Evolutionary conservation across 2,888 invertebrate genomes (phyloP).

Genomic region (Coelogynopora nodosa): DNA sequence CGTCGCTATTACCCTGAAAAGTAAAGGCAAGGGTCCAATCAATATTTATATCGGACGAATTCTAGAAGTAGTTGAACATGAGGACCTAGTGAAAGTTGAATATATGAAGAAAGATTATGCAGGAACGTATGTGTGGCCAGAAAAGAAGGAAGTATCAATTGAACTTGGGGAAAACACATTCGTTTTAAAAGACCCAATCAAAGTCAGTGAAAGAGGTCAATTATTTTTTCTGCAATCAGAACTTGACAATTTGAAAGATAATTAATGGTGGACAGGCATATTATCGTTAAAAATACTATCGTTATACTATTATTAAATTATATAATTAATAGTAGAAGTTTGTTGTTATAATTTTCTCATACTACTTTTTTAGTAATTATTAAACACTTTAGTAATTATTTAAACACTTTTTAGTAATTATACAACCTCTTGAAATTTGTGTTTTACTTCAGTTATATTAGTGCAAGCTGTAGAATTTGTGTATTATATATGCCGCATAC

Average conservation of each 20-base stretch:
- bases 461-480: neutral
- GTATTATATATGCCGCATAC: neutral
- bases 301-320: no score
- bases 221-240: constrained; percentile 2
- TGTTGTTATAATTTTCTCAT: neutral
- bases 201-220: constrained; percentile 4
- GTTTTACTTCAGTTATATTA: neutral
- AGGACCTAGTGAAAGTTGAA: constrained; percentile 12
- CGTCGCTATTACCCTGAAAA: constrained; percentile 1
- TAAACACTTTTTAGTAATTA: constrained; percentile 3
- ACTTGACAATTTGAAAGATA: neutral
- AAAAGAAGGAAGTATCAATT: neutral
- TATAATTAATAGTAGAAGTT: neutral
- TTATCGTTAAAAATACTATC: constrained; percentile 12
- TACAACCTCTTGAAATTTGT: neutral
- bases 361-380: neutral
- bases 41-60: constrained; percentile 9
- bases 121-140: constrained; percentile 22
- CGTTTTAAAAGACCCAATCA: neutral
- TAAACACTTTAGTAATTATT: no score
- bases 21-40: constrained; percentile 23
- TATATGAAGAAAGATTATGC: constrained; percentile 13
- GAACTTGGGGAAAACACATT: neutral
- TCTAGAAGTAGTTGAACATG: neutral
- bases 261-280: neutral